These are phyloP conservation scores for Theodoxus fluviatilis DNA, from an alignment of 2,888 invertebrate genomes.

Conservation along the genomic window DNA sequence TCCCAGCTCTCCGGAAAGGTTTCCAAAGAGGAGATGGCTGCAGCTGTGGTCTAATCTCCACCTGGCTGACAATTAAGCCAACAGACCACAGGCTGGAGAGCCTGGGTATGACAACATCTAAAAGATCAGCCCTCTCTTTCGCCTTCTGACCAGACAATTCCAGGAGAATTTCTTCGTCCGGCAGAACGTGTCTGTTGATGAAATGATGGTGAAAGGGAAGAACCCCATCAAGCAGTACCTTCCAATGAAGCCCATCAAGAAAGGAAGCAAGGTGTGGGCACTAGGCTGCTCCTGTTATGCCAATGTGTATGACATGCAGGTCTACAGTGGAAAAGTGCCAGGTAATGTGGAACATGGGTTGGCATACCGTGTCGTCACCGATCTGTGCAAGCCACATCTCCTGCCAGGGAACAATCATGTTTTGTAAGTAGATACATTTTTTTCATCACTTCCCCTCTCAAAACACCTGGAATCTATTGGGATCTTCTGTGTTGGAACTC, in stretches of 20 bases:
- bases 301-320: constrained; percentile 16
- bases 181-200: constrained; percentile 16
- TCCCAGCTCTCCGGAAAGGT: no score
- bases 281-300: constrained; percentile 10
- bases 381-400: constrained; percentile 2
- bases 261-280: constrained; percentile 9
- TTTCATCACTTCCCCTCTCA: constrained; percentile 4
- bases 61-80: background rate
- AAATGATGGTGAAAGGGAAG: constrained; percentile 22
- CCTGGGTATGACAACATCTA: background rate
- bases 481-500: constrained; percentile 14
- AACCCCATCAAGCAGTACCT: constrained; percentile 16
- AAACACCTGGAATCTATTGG: background rate
- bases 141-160: background rate
- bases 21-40: constrained; percentile 13
- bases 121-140: constrained; percentile 4
- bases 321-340: constrained; percentile 6
- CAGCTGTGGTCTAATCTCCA: constrained; percentile 16
- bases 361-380: background rate
- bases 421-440: constrained; percentile 10
- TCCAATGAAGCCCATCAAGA: constrained; percentile 15
- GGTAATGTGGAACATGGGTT: constrained; percentile 9
- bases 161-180: constrained; percentile 13
- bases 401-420: background rate
- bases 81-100: no score